Percentiles rank a stretch among this genome's conserved stretches.
phyloP scores from a whole-genome alignment of 2,797 vertebrate genomes.

The Pampus argenteus region DNA sequence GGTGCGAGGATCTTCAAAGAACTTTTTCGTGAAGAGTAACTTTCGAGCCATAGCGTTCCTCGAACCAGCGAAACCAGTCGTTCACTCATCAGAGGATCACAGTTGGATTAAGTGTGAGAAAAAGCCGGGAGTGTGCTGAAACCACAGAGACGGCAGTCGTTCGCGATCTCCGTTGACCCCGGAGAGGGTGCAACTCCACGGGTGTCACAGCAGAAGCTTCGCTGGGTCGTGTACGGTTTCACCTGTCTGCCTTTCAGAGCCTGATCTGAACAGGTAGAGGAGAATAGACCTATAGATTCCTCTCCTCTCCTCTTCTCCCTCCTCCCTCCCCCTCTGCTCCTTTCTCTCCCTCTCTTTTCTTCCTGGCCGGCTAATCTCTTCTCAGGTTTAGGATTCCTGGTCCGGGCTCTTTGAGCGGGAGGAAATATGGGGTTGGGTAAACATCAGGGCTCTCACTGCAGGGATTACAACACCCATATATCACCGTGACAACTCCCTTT shows the following conservation, averaged over 20 bases:
- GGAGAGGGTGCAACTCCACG: constrained; percentile 51
- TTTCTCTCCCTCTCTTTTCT: constrained; percentile 74
- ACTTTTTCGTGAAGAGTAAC: background rate
- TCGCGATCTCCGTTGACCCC: constrained; percentile 61
- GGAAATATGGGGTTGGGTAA: constrained; percentile 87
- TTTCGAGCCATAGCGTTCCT: background rate
- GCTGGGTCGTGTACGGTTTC: constrained; percentile 74
- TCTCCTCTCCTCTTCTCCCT: constrained; percentile 59
- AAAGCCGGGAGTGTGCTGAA: constrained; percentile 39
- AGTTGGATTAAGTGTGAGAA: constrained; percentile 45
- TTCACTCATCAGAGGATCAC: constrained; percentile 23
- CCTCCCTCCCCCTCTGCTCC: constrained; percentile 44
- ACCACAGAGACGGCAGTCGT: constrained; percentile 36
- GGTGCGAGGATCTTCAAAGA: background rate
- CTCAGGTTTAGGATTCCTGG: constrained; percentile 86
- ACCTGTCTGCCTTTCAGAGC: constrained; percentile 78
- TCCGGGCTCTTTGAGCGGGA: constrained; percentile 82
- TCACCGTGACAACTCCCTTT: constrained; percentile 87
- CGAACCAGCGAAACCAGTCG: background rate
- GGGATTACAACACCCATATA: constrained; percentile 88
- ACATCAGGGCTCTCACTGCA: constrained; percentile 86
- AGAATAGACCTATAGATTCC: constrained; percentile 75
- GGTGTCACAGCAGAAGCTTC: constrained; percentile 69
- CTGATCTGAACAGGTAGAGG: constrained; percentile 76
- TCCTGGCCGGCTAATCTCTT: constrained; percentile 84